Evolutionary conservation across 2,797 vertebrate species (phyloP).

Genomic region (Babyrousa celebensis): DNA sequence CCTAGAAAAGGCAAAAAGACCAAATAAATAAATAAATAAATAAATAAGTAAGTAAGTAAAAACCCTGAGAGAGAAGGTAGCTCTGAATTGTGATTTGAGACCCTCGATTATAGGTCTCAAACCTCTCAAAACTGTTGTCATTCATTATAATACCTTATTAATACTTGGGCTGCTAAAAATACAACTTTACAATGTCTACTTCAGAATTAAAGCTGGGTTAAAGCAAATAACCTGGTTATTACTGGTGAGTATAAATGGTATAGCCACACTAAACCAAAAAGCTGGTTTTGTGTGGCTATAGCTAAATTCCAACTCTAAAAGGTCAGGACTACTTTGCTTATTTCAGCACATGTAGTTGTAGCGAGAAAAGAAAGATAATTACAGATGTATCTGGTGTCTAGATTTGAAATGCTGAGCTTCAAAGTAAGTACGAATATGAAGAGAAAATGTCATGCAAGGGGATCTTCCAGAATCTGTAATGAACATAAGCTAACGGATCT

Average conservation of each 20-base stretch:
- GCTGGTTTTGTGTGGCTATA: slow-evolving; percentile 20
- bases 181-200: slow-evolving; percentile 40
- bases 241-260: too few species aligned
- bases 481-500: slow-evolving; percentile 4
- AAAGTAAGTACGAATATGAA: slow-evolving; percentile 55
- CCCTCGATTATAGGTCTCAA: slow-evolving; percentile 50
- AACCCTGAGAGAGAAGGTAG: background rate
- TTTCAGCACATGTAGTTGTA: slow-evolving; percentile 59
- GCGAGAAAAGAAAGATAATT: slow-evolving; percentile 37
- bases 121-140: slow-evolving; percentile 28
- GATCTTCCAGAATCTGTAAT: slow-evolving; percentile 64
- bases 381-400: background rate
- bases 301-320: slow-evolving; percentile 60
- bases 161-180: slow-evolving; percentile 64
- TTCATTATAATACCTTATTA: slow-evolving; percentile 48
- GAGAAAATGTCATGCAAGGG: slow-evolving; percentile 45
- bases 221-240: slow-evolving; percentile 51
- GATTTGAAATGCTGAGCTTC: slow-evolving; percentile 43
- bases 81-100: slow-evolving; percentile 19
- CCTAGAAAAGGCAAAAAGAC: too few species aligned
- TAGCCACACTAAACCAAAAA: too few species aligned
- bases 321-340: slow-evolving; percentile 52
- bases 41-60: slow-evolving; percentile 9
- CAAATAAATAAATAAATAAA: too few species aligned
- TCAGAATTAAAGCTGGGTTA: slow-evolving; percentile 52